These are phyloP conservation scores for Eutolmus rufibarbis DNA, from an alignment of 2,888 invertebrate species.

Conservation along the genomic window DNA sequence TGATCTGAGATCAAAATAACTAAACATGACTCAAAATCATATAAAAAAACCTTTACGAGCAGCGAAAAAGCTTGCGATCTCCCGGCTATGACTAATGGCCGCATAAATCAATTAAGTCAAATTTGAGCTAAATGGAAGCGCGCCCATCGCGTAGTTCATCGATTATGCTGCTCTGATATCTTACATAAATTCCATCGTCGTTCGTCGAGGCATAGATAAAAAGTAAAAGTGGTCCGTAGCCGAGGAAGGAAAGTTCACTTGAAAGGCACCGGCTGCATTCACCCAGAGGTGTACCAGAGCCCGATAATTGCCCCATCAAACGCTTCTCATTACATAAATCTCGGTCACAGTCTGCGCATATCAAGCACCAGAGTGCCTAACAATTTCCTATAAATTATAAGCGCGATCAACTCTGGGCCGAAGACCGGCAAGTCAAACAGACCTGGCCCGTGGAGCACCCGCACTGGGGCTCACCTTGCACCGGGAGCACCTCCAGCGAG, in stretches of 20 bases:
- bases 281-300: background rate
- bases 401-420: background rate
- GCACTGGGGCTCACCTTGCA: background rate
- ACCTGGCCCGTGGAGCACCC: background rate
- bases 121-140: background rate
- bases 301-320: conserved; percentile 36
- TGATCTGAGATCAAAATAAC: background rate
- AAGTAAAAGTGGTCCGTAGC: background rate
- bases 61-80: background rate
- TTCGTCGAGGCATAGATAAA: background rate
- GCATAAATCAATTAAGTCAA: conserved; percentile 22
- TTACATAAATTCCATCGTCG: background rate
- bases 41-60: background rate
- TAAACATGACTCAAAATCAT: background rate
- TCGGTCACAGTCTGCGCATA: conserved; percentile 22
- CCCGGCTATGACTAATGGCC: background rate
- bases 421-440: background rate
- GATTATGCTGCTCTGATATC: background rate
- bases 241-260: background rate
- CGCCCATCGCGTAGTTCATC: background rate
- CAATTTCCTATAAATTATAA: conserved; percentile 16
- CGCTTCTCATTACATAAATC: conserved; percentile 36
- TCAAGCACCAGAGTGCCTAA: background rate
- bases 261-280: background rate
- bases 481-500: background rate